Evolutionary conservation across 1,140 invertebrate species (phyloP), one percentile per base, ranked within the genome.

Genomic region (Drosophila paulistorum): DNA sequence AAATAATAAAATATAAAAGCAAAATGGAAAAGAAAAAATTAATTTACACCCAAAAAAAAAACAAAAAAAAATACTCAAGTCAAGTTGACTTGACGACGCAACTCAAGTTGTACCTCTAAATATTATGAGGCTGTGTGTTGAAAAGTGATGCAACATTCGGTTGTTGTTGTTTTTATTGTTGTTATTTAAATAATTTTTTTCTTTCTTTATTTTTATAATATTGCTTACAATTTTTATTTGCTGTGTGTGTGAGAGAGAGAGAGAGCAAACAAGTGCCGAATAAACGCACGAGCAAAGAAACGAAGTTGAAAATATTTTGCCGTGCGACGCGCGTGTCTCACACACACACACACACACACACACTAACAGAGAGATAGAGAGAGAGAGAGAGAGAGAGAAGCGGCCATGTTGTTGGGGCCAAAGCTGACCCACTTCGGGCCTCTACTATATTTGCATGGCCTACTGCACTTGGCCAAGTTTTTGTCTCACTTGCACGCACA

Each of bases 381-480:
- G 54, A 41, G 55, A 30, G 58, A 48, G 48, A 57, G 55, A 57
- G 58, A 61, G 62, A 61, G 62, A 63, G 33, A 65, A 64, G 74
- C 69, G 45, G 80, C 78, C 64, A 68, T 72, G 42, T 64, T 77
- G 48, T 51, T 51, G 45, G 17, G 45, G 55, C 60, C 72, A 75
- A 85, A 72, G 84, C 74, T 91, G 89, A 91, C 89, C 89, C 81
- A 91, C 89, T 91, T 91, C 80, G 61, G 74, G 63, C 79, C 45
- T 51, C 45, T 51, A 51, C 45, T 51, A 51, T 81, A 87, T 91
- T 90, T 91, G 89, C 89, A 91, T 91, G 89, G 89, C 89, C 89
- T 90, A 91, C 89, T 91, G 89, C 89, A 91, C 89, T 91, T 91
- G 89, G 81, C 89, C 89, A 91, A 91, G 74, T 91, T 91, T 91